A percentile compares a stretch with the other conserved stretches of the same genome.
phyloP scores from a whole-genome alignment of 2,888 invertebrate species.

The Brenthis ino region DNA sequence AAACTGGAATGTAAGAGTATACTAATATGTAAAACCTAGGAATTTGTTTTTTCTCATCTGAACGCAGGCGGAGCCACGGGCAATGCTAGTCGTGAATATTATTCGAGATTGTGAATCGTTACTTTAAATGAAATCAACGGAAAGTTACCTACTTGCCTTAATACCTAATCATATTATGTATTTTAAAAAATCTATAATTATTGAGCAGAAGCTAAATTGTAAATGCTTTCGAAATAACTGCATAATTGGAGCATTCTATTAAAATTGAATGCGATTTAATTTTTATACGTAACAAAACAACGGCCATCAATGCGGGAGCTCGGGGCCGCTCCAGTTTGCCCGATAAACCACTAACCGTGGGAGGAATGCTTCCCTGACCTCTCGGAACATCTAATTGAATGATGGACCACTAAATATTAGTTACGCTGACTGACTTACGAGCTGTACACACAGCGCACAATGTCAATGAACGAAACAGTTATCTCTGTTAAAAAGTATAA shows the following conservation, averaged over 20 bases:
- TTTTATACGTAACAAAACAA: conserved; percentile 32
- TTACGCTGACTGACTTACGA: conserved; percentile 29
- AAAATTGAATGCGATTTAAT: conserved; percentile 20
- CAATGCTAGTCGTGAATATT: no score
- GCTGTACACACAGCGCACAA: conserved; percentile 23
- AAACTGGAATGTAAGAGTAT: no score
- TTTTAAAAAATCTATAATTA: no score
- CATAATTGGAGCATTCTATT: conserved; percentile 2
- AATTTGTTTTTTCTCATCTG: no score
- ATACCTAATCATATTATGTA: no score
- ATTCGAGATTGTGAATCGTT: no score
- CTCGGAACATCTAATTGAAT: conserved; percentile 66
- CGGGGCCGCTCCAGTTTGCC: conserved; percentile 44
- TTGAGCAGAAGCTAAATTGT: not conserved
- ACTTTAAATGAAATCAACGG: no score
- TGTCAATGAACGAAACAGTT: conserved; percentile 27
- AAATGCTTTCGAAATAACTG: not conserved
- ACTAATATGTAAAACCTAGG: no score
- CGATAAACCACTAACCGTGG: conserved; percentile 55
- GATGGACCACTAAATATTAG: conserved; percentile 53
- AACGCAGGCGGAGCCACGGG: no score
- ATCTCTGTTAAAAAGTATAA: conserved; percentile 20
- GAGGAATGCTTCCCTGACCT: conserved; percentile 67
- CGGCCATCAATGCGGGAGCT: conserved; percentile 39
- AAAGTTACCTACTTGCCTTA: no score